Conservation (phyloP, 64 coral and sea anemone species). For the Porites australiensis region DNA sequence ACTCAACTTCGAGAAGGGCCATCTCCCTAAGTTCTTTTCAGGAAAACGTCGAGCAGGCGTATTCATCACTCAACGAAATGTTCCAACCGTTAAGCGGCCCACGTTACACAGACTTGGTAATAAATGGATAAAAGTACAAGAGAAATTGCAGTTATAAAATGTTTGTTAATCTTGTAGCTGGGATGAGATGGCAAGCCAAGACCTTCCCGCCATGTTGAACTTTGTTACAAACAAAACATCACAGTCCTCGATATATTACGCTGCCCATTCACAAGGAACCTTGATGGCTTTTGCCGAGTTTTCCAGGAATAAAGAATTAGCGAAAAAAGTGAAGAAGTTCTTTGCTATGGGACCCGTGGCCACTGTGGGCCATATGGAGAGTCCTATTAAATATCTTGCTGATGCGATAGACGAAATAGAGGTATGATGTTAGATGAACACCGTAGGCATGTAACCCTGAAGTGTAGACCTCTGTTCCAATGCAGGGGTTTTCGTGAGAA, state of each 20-base stretch:
- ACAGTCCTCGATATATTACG: conserved; percentile 73
- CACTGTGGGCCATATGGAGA: conserved; percentile 68
- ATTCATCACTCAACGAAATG: too few species aligned
- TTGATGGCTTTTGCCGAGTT: conserved; percentile 82
- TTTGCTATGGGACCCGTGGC: conserved; percentile 82
- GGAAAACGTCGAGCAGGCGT: too few species aligned
- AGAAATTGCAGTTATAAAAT: not conserved
- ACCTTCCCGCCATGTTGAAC: conserved; percentile 92
- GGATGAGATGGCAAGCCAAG: conserved; percentile 91
- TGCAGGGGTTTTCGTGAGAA: too few species aligned
- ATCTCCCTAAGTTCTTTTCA: too few species aligned
- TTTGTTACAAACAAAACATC: conserved; percentile 69
- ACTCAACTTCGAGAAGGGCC: too few species aligned
- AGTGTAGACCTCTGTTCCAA: not conserved
- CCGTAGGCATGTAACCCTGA: not conserved
- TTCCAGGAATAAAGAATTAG: conserved; percentile 63
- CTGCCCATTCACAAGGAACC: conserved; percentile 86
- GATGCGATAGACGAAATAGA: conserved; percentile 46
- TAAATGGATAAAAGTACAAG: too few species aligned
- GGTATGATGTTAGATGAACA: conserved; percentile 27
- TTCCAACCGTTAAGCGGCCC: not conserved
- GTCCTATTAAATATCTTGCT: conserved; percentile 72
- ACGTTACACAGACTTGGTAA: too few species aligned
- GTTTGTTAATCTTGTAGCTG: conserved; percentile 49
- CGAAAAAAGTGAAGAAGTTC: conserved; percentile 80